Percentiles rank a stretch among this genome's conserved stretches.
phyloP scores from a whole-genome alignment of 2,113 vertebrate genomes.

The Helogale parvula region DNA sequence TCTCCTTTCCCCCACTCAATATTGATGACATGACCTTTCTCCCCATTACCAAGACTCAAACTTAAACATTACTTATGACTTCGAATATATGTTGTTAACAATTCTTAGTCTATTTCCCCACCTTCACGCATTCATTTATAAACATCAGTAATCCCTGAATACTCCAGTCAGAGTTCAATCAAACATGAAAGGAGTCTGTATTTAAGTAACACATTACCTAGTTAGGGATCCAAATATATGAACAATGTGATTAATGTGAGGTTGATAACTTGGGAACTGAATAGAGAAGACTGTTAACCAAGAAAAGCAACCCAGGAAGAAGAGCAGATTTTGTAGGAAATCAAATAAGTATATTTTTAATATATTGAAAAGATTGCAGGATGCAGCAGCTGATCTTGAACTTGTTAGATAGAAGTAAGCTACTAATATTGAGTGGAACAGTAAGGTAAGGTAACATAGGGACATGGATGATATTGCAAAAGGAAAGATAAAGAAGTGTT shows the following conservation, averaged over 20 bases:
- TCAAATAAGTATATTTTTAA: background rate
- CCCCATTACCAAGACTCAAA: background rate
- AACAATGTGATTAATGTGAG: background rate
- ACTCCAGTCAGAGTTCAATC: background rate
- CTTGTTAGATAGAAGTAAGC: background rate
- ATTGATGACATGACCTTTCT: background rate
- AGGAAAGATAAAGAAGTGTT: background rate
- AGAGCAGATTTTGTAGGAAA: background rate
- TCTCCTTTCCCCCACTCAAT: background rate
- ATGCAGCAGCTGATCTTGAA: background rate
- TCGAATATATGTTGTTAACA: background rate
- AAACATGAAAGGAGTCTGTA: background rate
- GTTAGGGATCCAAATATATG: background rate
- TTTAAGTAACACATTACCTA: background rate
- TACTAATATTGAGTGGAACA: background rate
- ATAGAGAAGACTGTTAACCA: background rate
- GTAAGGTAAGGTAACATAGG: background rate
- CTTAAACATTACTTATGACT: background rate
- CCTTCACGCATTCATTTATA: background rate
- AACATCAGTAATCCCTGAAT: background rate
- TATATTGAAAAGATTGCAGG: background rate
- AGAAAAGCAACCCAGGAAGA: background rate
- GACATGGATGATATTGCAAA: background rate
- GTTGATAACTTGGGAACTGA: background rate
- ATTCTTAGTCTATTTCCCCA: background rate